Percentiles rank a stretch among this genome's conserved stretches.
These are phyloP conservation scores for Terebella lapidaria DNA, from an alignment of 2,888 invertebrate species.

Conservation along the genomic window DNA sequence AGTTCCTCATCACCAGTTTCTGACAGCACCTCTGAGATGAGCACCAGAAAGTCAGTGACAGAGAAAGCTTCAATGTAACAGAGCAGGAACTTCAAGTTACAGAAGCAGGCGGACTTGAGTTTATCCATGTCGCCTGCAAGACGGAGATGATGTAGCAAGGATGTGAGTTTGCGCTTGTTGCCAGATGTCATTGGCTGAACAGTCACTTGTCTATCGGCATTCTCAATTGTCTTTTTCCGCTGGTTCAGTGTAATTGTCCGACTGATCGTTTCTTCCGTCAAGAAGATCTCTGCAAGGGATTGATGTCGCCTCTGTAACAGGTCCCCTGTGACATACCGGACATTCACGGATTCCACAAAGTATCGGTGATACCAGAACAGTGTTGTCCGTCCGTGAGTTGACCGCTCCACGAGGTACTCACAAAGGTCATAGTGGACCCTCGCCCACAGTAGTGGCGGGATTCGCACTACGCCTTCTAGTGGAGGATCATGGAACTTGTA, in stretches of 20 bases:
- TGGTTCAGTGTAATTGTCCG: conserved; percentile 33
- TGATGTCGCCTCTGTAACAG: conserved; percentile 28
- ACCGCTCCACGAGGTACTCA: conserved; percentile 39
- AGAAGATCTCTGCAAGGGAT: conserved; percentile 32
- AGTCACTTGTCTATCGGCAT: conserved; percentile 43
- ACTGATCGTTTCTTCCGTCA: conserved; percentile 32
- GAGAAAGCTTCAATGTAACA: conserved; percentile 32
- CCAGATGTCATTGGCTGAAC: conserved; percentile 20
- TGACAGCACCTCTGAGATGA: background rate
- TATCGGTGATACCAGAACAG: conserved; percentile 44
- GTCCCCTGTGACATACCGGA: conserved; percentile 28
- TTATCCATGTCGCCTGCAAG: background rate
- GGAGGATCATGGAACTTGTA: conserved; percentile 43
- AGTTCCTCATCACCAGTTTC: background rate
- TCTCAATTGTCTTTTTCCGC: conserved; percentile 30
- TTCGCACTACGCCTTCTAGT: conserved; percentile 35
- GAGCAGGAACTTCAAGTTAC: conserved; percentile 33
- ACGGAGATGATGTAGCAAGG: conserved; percentile 9
- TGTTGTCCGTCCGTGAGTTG: conserved; percentile 35
- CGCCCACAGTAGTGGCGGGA: conserved; percentile 42
- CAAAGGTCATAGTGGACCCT: conserved; percentile 35
- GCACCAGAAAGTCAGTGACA: conserved; percentile 57
- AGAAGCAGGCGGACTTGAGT: conserved; percentile 2
- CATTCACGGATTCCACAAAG: conserved; percentile 35
- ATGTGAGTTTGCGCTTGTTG: conserved; percentile 8